A percentile compares a stretch with the other conserved stretches of the same genome.
phyloP scores from a whole-genome alignment of 2,888 invertebrate genomes.

The Meghimatium bilineatum region DNA sequence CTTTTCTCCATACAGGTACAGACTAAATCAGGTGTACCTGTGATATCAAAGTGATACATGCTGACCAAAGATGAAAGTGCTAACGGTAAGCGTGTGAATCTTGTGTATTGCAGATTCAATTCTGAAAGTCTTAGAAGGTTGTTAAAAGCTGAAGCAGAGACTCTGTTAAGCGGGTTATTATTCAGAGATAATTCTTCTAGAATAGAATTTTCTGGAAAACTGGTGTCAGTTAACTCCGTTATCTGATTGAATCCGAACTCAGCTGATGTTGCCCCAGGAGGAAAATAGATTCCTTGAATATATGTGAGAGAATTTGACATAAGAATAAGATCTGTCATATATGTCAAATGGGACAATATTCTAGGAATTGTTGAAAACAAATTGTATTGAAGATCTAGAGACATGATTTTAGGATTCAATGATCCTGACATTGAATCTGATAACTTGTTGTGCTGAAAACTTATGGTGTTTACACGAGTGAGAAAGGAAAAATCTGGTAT shows the following conservation, averaged over 20 bases:
- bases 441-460: not conserved
- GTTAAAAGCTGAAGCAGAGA: not conserved
- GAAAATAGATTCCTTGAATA: not conserved
- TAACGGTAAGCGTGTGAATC: not conserved
- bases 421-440: not conserved
- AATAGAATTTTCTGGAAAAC: not conserved
- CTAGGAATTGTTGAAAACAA: not conserved
- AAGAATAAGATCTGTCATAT: not conserved
- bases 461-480: not conserved
- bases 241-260: not conserved
- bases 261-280: not conserved
- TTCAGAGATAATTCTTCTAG: not conserved
- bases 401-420: not conserved
- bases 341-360: not conserved
- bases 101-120: not conserved
- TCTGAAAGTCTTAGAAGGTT: not conserved
- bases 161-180: not conserved
- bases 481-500: not conserved
- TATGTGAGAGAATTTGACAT: not conserved
- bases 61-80: not conserved
- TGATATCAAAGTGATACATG: not conserved
- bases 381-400: not conserved
- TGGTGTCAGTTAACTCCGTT: not conserved
- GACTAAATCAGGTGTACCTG: not conserved
- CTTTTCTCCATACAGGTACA: conserved; percentile 4